These are phyloP conservation scores for Volucella inanis DNA, from an alignment of 2,888 invertebrate genomes.

Conservation along the genomic window DNA sequence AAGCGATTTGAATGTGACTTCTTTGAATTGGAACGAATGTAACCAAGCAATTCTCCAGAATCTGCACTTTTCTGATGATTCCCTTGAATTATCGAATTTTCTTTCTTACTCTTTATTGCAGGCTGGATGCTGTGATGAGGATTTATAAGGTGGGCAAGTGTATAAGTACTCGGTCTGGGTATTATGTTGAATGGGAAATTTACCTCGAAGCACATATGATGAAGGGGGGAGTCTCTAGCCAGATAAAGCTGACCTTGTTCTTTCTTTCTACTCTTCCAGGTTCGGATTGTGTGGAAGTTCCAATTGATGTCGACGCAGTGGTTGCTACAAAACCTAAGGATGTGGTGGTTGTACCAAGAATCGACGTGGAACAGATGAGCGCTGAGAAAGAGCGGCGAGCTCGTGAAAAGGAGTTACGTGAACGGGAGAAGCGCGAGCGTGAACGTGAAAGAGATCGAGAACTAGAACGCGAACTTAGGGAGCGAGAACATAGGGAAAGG, in stretches of 20 bases:
- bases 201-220: no score
- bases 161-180: conserved; percentile 1
- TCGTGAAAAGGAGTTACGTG: conserved; percentile 71
- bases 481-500: conserved; percentile 72
- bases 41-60: conserved; percentile 75
- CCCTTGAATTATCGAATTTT: conserved; percentile 79
- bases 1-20: conserved; percentile 72
- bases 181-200: no score
- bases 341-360: not conserved
- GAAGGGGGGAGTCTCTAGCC: conserved; percentile 2
- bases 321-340: conserved; percentile 14
- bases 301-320: conserved; percentile 76
- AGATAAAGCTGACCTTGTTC: conserved; percentile 61
- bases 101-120: conserved; percentile 75
- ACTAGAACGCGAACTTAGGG: conserved; percentile 54
- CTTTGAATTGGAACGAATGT: conserved; percentile 31
- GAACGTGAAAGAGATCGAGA: conserved; percentile 66
- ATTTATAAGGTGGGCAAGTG: conserved; percentile 59
- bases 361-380: conserved; percentile 24
- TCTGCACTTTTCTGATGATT: conserved; percentile 77
- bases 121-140: conserved; percentile 40
- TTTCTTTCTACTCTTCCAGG: conserved; percentile 78
- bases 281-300: conserved; percentile 83
- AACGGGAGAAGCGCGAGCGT: conserved; percentile 72
- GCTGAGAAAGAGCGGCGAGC: conserved; percentile 73